A percentile compares a stretch with the other conserved stretches of the same genome.
These are phyloP conservation scores for Dolichomitus sp. DNA, from an alignment of 2,888 invertebrate species.

Conservation along the genomic window DNA sequence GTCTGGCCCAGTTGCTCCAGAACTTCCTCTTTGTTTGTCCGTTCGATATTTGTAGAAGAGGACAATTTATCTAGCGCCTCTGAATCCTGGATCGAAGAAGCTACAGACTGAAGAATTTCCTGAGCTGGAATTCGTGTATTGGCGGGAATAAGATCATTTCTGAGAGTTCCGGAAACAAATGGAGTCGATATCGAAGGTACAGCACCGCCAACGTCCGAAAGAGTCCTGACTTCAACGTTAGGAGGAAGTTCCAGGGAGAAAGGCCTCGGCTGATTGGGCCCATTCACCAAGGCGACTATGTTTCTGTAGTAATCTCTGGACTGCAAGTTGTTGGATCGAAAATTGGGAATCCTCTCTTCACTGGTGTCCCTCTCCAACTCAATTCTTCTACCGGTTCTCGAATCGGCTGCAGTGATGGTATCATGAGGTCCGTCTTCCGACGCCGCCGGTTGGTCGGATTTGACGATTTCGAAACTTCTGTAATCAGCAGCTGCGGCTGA, in stretches of 20 bases:
- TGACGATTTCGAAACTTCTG: constrained; percentile 65
- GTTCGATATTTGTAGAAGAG: constrained; percentile 25
- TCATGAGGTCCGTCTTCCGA: background rate
- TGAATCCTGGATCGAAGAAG: background rate
- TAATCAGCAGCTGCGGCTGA: constrained; percentile 47
- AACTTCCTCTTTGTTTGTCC: constrained; percentile 60
- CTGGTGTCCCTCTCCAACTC: background rate
- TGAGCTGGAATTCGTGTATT: constrained; percentile 2
- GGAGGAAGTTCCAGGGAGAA: constrained; percentile 48
- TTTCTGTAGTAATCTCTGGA: constrained; percentile 38
- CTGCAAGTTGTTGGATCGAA: constrained; percentile 5
- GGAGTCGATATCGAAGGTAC: constrained; percentile 4
- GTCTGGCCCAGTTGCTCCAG: constrained; percentile 64
- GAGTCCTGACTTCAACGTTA: constrained; percentile 12
- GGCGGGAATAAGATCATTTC: constrained; percentile 8
- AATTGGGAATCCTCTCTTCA: constrained; percentile 1
- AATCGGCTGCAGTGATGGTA: background rate
- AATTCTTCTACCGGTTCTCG: constrained; percentile 4
- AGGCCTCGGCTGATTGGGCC: constrained; percentile 62
- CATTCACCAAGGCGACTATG: constrained; percentile 39
- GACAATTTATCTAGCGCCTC: constrained; percentile 32
- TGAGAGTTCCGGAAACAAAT: background rate
- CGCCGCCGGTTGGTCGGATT: constrained; percentile 47
- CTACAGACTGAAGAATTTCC: background rate
- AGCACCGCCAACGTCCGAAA: background rate